Evolutionary conservation across 2,797 vertebrate species (phyloP).

Genomic region (Harpagifer antarcticus): DNA sequence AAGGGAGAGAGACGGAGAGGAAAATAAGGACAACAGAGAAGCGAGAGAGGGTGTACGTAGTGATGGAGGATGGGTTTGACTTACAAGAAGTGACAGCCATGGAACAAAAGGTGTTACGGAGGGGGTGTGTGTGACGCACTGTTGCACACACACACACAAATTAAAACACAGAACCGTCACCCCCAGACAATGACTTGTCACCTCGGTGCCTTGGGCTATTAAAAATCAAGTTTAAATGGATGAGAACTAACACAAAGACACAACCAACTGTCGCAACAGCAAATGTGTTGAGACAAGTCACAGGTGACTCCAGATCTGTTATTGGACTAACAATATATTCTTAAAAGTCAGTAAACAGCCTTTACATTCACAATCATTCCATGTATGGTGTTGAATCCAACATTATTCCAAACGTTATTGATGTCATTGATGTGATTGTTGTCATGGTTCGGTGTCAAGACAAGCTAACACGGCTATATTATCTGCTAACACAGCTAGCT

Average conservation of each 20-base stretch:
- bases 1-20: background rate
- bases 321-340: background rate
- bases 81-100: conserved; percentile 31
- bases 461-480: no score
- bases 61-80: conserved; percentile 35
- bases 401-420: background rate
- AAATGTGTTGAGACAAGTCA: background rate
- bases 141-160: background rate
- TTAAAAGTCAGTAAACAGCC: background rate
- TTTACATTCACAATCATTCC: background rate
- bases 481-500: no score
- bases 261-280: no score
- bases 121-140: conserved; percentile 27
- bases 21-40: background rate
- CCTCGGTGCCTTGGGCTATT: background rate
- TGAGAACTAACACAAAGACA: no score
- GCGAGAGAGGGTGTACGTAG: background rate
- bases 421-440: no score
- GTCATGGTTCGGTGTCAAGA: background rate
- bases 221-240: no score
- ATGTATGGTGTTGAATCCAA: background rate
- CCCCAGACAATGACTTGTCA: conserved; percentile 17
- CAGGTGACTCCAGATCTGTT: background rate
- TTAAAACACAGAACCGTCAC: conserved; percentile 7
- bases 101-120: conserved; percentile 33